These are phyloP conservation scores for Nothocercus nigrocapillus DNA, from an alignment of 2,113 vertebrate species.

Conservation along the genomic window DNA sequence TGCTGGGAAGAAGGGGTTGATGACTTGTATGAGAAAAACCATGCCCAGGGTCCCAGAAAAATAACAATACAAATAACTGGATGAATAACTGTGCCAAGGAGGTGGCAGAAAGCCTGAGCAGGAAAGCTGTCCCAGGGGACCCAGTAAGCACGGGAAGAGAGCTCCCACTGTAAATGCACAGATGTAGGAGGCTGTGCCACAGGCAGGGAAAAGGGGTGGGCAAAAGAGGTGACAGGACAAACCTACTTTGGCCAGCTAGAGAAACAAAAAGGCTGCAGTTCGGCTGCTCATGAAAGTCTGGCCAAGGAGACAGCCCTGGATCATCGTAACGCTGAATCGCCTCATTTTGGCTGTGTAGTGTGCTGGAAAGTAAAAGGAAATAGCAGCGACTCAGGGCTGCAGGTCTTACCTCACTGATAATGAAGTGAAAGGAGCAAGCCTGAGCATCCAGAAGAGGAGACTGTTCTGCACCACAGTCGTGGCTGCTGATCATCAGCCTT, in stretches of 20 bases:
- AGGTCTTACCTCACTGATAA: neutral
- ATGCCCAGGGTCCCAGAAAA: neutral
- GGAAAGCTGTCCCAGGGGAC: neutral
- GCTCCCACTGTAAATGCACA: neutral
- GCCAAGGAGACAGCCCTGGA: neutral
- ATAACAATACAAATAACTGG: too few species aligned
- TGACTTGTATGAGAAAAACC: neutral
- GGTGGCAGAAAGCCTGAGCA: neutral
- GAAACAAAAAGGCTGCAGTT: neutral
- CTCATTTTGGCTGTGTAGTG: neutral
- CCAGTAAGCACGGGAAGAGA: neutral
- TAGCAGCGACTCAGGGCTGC: neutral
- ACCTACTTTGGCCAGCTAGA: neutral
- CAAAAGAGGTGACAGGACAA: neutral
- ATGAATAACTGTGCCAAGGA: neutral
- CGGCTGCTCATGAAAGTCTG: neutral
- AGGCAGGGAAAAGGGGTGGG: neutral
- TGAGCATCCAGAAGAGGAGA: neutral
- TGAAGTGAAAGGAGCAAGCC: neutral
- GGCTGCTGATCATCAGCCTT: neutral
- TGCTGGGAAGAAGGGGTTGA: neutral
- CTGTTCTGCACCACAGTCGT: fast-evolving
- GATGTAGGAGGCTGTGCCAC: neutral
- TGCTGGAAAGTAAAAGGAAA: neutral
- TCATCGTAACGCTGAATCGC: neutral